phyloP scores from a whole-genome alignment of 2,113 vertebrate species.

The Ammodytes dubius region DNA sequence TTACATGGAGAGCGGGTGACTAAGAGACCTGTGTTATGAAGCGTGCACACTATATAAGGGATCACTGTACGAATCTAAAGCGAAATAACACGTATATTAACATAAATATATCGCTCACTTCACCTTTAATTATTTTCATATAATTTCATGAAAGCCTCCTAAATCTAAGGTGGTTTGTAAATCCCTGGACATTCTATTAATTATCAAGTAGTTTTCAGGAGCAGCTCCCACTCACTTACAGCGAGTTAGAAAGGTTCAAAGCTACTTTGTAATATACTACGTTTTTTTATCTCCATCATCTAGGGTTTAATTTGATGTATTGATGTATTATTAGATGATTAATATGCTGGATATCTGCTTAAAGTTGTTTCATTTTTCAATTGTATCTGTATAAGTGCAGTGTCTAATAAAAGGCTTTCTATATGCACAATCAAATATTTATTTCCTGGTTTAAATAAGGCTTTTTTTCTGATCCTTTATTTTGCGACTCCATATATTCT shows the following conservation, averaged over 20 bases:
- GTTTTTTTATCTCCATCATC: slow-evolving; percentile 4
- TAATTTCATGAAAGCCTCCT: slow-evolving; percentile 6
- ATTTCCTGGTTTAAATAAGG: slow-evolving; percentile 6
- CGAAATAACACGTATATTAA: too few species aligned
- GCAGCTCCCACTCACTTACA: not conserved
- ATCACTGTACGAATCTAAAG: too few species aligned
- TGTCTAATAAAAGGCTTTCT: slow-evolving; percentile 18
- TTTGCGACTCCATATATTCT: not conserved
- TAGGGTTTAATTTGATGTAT: slow-evolving; percentile 17
- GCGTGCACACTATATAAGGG: too few species aligned
- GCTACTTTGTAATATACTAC: not conserved
- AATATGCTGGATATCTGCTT: not conserved
- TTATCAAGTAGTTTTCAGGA: slow-evolving; percentile 22
- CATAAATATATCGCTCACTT: too few species aligned
- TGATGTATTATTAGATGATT: not conserved
- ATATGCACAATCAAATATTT: slow-evolving; percentile 13
- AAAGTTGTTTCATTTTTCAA: slow-evolving; percentile 1
- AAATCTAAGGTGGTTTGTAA: slow-evolving; percentile 9
- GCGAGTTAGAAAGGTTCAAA: slow-evolving; percentile 5
- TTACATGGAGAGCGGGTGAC: too few species aligned
- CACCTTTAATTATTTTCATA: too few species aligned
- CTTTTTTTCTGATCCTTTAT: slow-evolving; percentile 8
- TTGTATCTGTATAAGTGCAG: slow-evolving; percentile 11
- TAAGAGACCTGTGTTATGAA: too few species aligned
- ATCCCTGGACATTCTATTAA: slow-evolving; percentile 4